phyloP scores from a whole-genome alignment of 2,113 vertebrate genomes.

The Hyaena hyaena region DNA sequence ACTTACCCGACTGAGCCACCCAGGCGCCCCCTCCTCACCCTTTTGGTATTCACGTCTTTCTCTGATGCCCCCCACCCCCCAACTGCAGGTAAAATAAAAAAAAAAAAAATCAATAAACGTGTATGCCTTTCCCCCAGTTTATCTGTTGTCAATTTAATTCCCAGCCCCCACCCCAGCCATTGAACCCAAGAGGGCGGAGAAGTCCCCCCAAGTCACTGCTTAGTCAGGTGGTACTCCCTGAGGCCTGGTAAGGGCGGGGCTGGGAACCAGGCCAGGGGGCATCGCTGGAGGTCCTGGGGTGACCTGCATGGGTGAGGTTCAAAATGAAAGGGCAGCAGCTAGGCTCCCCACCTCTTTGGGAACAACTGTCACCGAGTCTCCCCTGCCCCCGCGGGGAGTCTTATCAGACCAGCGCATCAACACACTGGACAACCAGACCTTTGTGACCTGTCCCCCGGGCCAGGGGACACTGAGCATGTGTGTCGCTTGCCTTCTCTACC shows the following conservation, averaged over 20 bases:
- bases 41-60: neutral
- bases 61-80: neutral
- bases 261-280: neutral
- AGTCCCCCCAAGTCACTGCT: neutral
- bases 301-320: neutral
- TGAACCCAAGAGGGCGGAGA: neutral
- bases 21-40: too few species aligned
- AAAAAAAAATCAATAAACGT: neutral
- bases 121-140: neutral
- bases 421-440: neutral
- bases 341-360: neutral
- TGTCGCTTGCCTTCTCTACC: rapidly evolving
- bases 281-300: neutral
- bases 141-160: neutral
- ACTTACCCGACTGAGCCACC: too few species aligned
- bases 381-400: neutral
- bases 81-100: neutral
- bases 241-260: neutral
- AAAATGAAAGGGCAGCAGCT: neutral
- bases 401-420: neutral
- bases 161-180: neutral
- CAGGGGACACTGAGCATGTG: rapidly evolving
- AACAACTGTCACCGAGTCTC: neutral
- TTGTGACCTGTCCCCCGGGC: rapidly evolving
- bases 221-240: rapidly evolving